phyloP scores from a whole-genome alignment of 2,797 vertebrate species.

The Octomys mimax region DNA sequence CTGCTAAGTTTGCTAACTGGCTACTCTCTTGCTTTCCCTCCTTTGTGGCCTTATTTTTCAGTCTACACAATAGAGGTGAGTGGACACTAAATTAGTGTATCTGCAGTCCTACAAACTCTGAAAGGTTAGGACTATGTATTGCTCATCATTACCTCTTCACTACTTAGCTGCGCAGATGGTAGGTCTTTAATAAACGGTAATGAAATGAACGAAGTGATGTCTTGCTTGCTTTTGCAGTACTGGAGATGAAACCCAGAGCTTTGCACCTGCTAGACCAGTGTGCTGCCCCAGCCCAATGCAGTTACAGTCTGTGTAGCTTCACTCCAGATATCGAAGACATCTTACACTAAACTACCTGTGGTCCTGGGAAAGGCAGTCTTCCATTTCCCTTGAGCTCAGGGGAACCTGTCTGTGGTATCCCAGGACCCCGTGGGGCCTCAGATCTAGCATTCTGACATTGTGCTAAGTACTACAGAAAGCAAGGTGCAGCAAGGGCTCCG shows the following conservation, averaged over 20 bases:
- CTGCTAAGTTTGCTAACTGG: not conserved
- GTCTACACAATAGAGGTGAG: not conserved
- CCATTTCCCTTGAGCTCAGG: not conserved
- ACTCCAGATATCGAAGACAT: not conserved
- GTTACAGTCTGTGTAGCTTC: not conserved
- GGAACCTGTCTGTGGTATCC: not conserved
- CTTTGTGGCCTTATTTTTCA: not conserved
- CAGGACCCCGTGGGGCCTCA: not conserved
- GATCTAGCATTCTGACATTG: constrained; percentile 41
- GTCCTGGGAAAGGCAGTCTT: not conserved
- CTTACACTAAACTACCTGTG: not conserved
- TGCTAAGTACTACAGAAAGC: not conserved
- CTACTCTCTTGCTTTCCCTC: not conserved
- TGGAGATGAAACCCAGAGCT: not conserved
- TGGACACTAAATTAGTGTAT: not conserved
- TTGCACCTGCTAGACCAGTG: not conserved
- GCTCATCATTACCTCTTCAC: not conserved
- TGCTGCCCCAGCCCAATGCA: not conserved
- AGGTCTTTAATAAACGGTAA: not conserved
- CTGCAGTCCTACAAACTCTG: not conserved
- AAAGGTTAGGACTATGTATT: not conserved
- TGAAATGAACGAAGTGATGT: not conserved
- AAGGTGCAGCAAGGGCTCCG: not conserved
- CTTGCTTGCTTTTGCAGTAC: not conserved
- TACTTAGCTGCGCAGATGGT: not conserved